Evolutionary conservation across 1,140 invertebrate genomes (phyloP), one percentile per base, ranked within the genome.

Genomic region (Xylocopa sonorina): DNA sequence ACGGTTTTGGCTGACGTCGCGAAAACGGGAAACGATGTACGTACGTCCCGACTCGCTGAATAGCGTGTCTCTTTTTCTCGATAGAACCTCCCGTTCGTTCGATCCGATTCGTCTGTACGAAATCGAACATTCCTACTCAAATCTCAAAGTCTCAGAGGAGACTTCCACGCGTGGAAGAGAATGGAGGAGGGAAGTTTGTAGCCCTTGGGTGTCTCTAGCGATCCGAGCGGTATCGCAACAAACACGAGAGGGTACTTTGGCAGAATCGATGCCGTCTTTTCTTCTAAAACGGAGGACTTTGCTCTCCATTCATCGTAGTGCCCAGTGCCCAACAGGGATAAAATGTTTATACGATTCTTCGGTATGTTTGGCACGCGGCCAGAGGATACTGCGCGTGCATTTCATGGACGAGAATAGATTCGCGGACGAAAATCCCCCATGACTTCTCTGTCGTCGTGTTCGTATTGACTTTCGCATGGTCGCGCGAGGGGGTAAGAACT

Each of bases 301-400:
- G 81, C 83, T 76, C 71, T 87, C 82, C 86, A 89, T 91, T 90
- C 83, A 89, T 88, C 84, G 87, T 78, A 67, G 81, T 90, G 80
- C 51, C 68, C 53, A 78, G 41, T 74, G 80, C 88, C 88, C 77
- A 90, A 90, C 84, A 89, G 86, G 89, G 88, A 86, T 82, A 87
- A 89, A 92, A 91, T 90, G 91, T 92, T 92, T 91, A 90, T 89
- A 88, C 58, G 81, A 73, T 74, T 85, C 58, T 63, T 71, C 80
- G 88, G 87, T 86, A 89, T 86, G 85, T 51, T 90, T 92, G 92
- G 91, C 88, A 71, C 53, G 7, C 24, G 73, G 88, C 92, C 91
- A 92, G 87, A 82, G 74, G 82, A 92, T 92, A 91, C 91, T 92
- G 89, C 91, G 91, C 89, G 87, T 91, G 88, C 85, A 88, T 89